Evolutionary conservation across 2,888 invertebrate species (phyloP), one percentile per base, ranked within the genome.

Genomic region (Abrostola triplasia): DNA sequence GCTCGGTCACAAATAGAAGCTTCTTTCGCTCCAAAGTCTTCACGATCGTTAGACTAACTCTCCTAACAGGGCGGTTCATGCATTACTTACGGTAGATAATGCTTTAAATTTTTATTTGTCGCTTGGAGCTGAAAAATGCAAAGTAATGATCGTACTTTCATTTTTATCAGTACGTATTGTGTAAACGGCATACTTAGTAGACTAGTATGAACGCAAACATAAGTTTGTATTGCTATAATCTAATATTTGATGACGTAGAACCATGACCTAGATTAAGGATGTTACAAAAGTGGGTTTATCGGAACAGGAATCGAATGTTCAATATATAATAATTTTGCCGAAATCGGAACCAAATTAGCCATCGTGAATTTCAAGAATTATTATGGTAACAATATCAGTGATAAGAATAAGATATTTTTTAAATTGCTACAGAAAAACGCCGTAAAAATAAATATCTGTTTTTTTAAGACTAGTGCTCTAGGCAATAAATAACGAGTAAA

Each of bases 401-500:
- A 24, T 24, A 1, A 4, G 24, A 24, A 24, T n/a, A n/a, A n/a
- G n/a, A n/a, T 8, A 47, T 47, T 13, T 40, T 47, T 9, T 24
- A 24, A 24, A 47, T 9, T 47, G 44, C 44, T 47, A 24, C 24
- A 24, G 24, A 47, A 47, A 47, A 9, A 47, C 5, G 13, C 12
- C 13, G 24, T 47, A 47, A 47, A 47, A 47, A 12, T 13, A 47
- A 47, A 8, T 47, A 24, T 47, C 13, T 13, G 0, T 13, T 4
- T 47, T 8, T 8, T 24, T 24, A 47, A 2, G 24, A 24, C 4
- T 24, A 24, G 24, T 49, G 79, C 83, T 78, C 52, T 59, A 80
- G 82, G 83, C 80, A 36, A 47, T 61, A 58, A 71, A 54, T 82
- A 82, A 84, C 74, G 83, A 82, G 77, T 66, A 79, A 77, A 80